phyloP scores from a whole-genome alignment of 2,797 vertebrate species.

The Rhodeus uyekii region DNA sequence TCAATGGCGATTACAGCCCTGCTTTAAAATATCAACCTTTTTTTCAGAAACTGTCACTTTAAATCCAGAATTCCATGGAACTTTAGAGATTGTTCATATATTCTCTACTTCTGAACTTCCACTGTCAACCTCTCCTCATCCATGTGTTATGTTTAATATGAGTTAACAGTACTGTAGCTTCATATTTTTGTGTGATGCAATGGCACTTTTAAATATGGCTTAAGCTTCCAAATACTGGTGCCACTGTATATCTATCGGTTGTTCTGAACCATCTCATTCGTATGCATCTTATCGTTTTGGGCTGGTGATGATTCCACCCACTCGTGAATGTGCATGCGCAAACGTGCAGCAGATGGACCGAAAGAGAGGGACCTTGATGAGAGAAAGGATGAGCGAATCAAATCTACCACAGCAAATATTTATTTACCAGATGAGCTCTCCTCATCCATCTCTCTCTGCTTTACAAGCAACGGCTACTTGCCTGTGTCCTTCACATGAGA shows the following conservation, averaged over 20 bases:
- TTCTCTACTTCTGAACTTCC: background rate
- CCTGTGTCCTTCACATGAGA: conserved; percentile 66
- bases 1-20: background rate
- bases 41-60: background rate
- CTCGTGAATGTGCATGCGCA: conserved; percentile 2
- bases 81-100: background rate
- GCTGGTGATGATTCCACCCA: background rate
- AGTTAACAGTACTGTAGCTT: background rate
- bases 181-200: background rate
- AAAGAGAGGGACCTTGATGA: conserved; percentile 55
- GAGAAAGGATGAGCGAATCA: conserved; percentile 66
- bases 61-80: background rate
- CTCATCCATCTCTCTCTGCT: conserved; percentile 56
- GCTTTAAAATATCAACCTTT: background rate
- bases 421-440: conserved; percentile 66
- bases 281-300: background rate
- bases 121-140: background rate
- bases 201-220: background rate
- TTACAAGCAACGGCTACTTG: conserved; percentile 65
- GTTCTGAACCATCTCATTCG: background rate
- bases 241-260: background rate
- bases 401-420: conserved; percentile 72
- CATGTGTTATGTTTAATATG: background rate
- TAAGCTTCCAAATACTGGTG: background rate
- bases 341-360: conserved; percentile 11